Percentiles rank a stretch among this genome's conserved stretches.
Evolutionary conservation across 2,113 vertebrate genomes (phyloP).

Genomic region (Sakesphorus luctuosus): DNA sequence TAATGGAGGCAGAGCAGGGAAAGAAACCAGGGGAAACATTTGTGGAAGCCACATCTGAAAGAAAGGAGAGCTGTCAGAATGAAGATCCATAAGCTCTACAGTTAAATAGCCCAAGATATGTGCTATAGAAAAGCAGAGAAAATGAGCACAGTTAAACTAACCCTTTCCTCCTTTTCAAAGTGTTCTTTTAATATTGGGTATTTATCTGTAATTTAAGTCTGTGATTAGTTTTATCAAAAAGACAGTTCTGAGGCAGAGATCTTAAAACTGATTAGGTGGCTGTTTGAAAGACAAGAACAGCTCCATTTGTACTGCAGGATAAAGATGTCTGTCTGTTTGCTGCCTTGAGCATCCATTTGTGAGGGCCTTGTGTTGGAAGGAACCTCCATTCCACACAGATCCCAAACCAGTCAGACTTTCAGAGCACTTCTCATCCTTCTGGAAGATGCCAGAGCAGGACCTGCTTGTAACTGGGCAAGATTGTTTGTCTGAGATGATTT

Average conservation of each 20-base stretch:
- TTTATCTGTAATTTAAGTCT: constrained; percentile 68
- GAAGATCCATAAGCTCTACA: constrained; percentile 12
- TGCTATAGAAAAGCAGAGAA: constrained; percentile 32
- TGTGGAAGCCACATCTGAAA: background rate
- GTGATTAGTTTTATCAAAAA: constrained; percentile 67
- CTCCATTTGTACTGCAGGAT: constrained; percentile 2
- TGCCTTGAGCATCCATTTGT: background rate
- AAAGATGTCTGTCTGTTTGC: background rate
- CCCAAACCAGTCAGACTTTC: background rate
- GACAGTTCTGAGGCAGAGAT: constrained; percentile 54
- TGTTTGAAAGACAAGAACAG: constrained; percentile 33
- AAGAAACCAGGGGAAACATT: background rate
- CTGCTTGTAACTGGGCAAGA: background rate
- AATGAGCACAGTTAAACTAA: constrained; percentile 23
- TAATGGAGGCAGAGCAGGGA: background rate
- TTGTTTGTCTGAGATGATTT: background rate
- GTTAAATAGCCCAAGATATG: constrained; percentile 47
- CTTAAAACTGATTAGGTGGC: constrained; percentile 38
- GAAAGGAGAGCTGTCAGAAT: constrained; percentile 36
- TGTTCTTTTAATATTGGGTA: constrained; percentile 31
- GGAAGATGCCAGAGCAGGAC: background rate
- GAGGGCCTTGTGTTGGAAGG: background rate
- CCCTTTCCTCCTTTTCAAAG: constrained; percentile 26
- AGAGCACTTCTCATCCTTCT: background rate
- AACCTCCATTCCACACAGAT: background rate